phyloP scores from a whole-genome alignment of 2,797 vertebrate species.

The Eospalax fontanierii region DNA sequence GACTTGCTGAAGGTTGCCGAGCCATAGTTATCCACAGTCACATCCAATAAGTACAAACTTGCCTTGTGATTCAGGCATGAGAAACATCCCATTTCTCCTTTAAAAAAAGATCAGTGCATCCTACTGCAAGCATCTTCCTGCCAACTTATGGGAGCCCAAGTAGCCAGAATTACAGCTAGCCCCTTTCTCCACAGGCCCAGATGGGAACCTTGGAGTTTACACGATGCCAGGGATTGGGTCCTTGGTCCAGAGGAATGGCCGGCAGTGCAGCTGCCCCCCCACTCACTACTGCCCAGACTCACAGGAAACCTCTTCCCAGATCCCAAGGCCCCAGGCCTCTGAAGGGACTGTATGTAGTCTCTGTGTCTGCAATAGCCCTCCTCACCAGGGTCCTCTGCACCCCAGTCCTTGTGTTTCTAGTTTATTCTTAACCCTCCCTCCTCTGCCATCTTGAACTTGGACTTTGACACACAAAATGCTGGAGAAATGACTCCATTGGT shows the following conservation, averaged over 20 bases:
- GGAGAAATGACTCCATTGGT: neutral
- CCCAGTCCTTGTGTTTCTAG: neutral
- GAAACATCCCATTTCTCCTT: neutral
- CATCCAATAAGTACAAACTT: neutral
- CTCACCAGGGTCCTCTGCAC: neutral
- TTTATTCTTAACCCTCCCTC: neutral
- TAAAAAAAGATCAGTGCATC: neutral
- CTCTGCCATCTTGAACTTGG: neutral
- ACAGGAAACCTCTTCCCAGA: neutral
- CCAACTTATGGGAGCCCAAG: neutral
- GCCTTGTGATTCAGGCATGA: neutral
- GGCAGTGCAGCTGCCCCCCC: accelerated
- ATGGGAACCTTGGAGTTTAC: neutral
- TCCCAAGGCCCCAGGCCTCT: neutral
- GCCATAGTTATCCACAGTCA: neutral
- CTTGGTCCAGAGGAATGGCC: neutral
- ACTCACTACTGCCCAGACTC: neutral
- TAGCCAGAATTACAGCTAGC: neutral
- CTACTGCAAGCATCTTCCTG: neutral
- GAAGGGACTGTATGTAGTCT: neutral
- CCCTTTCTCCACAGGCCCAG: neutral
- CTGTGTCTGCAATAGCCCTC: neutral
- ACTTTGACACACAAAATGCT: neutral
- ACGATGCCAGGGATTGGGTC: neutral
- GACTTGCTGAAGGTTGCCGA: neutral